Base-by-base conservation (phyloP, 2,113 vertebrate species). In the Calypte anna region DNA sequence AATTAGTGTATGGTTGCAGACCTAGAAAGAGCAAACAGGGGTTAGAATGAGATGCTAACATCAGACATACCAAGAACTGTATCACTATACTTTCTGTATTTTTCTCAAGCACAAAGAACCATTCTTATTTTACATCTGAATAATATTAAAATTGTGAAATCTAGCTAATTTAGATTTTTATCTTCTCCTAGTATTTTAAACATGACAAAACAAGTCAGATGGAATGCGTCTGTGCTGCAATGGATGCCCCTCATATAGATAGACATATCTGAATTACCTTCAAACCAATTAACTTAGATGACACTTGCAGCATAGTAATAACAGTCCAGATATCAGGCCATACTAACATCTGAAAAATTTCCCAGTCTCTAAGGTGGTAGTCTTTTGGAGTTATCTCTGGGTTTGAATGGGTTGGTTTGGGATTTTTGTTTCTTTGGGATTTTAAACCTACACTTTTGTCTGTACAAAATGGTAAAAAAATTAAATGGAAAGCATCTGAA, bases 1-100 rank as follows among this genome's bases (percentile, higher is more conserved):
- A 99, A 97, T 98, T 97, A 82, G 97, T 98, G 91, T 98, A 98
- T 2, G 99, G 98, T 96, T 98, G 97, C 66, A 99, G 98, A 97
- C 97, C 99, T 99, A 97, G 82, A 91, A 93, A 95, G 67, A 92
- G 46, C 57, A 97, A 93, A 91, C 8, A 90, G 75, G 88, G 54
- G 64, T 79, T 69, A 94, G 72, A 67, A 23, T 78, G 79, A 96
- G 79, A 91, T 74, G 43, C 13, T 88, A 76, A 82, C 64, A 96
- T 84, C 63, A 92, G 53, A 84, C 43, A 80, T 80, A 11, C 24
- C 83, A 86, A 76, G 43, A 74, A 80, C n/a, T 31, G 4, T 77
- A 76, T 63, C 36, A 40, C 40, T 82, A 63, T 12, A 30, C 30
- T 87, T 54, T 4, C 2, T 64, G 8, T 24, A 24, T 61, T 90